Evolutionary conservation across 2,113 vertebrate genomes (phyloP).

Genomic region (Petroica traversi): DNA sequence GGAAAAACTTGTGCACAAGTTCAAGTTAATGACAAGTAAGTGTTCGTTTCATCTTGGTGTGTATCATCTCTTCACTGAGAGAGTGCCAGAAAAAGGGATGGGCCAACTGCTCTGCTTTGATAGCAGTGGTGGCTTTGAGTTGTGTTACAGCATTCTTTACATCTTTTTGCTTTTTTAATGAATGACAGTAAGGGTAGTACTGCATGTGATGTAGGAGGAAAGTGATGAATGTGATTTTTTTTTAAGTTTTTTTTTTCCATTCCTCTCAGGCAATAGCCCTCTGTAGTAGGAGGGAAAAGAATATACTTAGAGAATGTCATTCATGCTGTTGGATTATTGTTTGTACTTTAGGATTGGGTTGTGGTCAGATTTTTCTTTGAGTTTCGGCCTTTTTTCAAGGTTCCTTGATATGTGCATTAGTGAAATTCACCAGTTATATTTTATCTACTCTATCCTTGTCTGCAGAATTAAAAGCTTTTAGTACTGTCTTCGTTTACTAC

Average conservation of each 20-base stretch:
- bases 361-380: neutral
- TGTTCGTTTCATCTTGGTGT: neutral
- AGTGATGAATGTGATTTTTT: neutral
- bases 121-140: neutral
- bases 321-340: neutral
- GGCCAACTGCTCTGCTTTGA: neutral
- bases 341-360: neutral
- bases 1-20: neutral
- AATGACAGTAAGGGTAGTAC: neutral
- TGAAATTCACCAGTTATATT: neutral
- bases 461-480: neutral
- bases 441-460: neutral
- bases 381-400: neutral
- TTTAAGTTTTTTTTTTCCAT: neutral
- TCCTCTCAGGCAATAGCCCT: neutral
- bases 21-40: neutral
- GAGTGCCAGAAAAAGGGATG: neutral
- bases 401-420: neutral
- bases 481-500: neutral
- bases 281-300: neutral
- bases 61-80: neutral
- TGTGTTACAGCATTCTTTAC: neutral
- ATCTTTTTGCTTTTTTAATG: neutral
- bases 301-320: neutral
- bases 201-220: neutral